Evolutionary conservation across 2,888 invertebrate genomes (phyloP), one percentile per base, ranked within the genome.

Genomic region (Aproaerema taeniolella): DNA sequence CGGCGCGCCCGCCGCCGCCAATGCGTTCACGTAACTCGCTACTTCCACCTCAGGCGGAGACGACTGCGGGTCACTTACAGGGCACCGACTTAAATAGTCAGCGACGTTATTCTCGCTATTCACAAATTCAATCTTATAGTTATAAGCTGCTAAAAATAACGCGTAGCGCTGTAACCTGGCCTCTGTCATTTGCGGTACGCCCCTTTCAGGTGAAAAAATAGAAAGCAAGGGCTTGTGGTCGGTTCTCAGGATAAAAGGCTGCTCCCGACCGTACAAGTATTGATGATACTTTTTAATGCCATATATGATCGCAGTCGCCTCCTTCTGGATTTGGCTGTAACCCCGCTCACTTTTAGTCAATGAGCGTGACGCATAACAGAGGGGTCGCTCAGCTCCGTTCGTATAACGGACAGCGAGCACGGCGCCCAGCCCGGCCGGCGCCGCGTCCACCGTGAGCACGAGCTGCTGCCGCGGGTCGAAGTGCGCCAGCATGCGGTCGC

Each of bases 131-230:
- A n/a, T n/a, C n/a, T n/a, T n/a, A n/a, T n/a, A n/a, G n/a, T n/a
- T n/a, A n/a, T n/a, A n/a, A n/a, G n/a, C n/a, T n/a, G n/a, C n/a
- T n/a, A n/a, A n/a, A n/a, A n/a, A n/a, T n/a, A n/a, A n/a, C n/a
- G n/a, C n/a, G n/a, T n/a, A n/a, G n/a, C n/a, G n/a, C n/a, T n/a
- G n/a, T n/a, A n/a, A n/a, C n/a, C n/a, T n/a, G n/a, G n/a, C n/a
- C n/a, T n/a, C n/a, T n/a, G n/a, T n/a, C n/a, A n/a, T n/a, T 10
- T 30, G 45, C 35, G 47, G 61, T 48, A 45, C 62, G 14, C 43
- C 53, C 31, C 46, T 43, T 51, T 50, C 55, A 1, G 40, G 42
- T 4, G 51, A 49, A 34, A 77, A 65, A 20, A 81, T 63, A 3
- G n/a, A n/a, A n/a, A n/a, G n/a, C n/a, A n/a, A n/a, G n/a, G n/a